Evolutionary conservation across 37 sponge, comb jelly and placozoan genomes (phyloP), one percentile per base, ranked within the genome.

Genomic region (Tethya wilhelma): DNA sequence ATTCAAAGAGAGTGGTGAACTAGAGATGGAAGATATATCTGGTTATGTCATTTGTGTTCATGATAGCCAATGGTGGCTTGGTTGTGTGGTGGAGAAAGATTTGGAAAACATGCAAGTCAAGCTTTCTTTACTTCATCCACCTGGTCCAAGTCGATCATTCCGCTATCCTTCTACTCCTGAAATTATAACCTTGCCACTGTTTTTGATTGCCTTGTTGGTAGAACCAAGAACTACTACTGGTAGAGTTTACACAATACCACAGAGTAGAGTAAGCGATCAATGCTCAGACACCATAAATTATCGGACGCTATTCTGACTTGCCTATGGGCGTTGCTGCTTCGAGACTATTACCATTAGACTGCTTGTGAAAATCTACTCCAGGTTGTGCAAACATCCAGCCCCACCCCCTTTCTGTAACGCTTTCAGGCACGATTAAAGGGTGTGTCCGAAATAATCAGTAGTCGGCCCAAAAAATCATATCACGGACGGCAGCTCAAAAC

Each of bases 121-220:
- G 64, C 53, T 83, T 30, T 64, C 37, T 43, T 66, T 63, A 22
- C 63, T 74, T 39, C 56, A 65, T 30, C 84, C 84, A 7, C 55
- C 55, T 40, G 84, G 75, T 14, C 76, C 75, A 74, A 26, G 72
- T n/a, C 56, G 67, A 73, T 83, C 75, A 26, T 83, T 71, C 58
- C 42, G 32, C 25, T 74, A 74, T 39, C 84, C 84, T 42, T 2
- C n/a, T 12, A 12, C 14, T 9, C 38, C 65, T 74, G 46, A n/a
- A n/a, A 71, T 74, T 46, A 30, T 71, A 22, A 72, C 53, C 31
- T 23, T 56, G 26, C 73, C 76, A 32, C 33, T 39, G 29, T 31
- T 44, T 29, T 30, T 42, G 39, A 53, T 78, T 44, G 25, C 64
- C 4, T 39, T 49, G 4, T 30, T 44, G 22, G 78, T 78, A 9